phyloP scores from a whole-genome alignment of 2,113 vertebrate species.

The Excalfactoria chinensis region DNA sequence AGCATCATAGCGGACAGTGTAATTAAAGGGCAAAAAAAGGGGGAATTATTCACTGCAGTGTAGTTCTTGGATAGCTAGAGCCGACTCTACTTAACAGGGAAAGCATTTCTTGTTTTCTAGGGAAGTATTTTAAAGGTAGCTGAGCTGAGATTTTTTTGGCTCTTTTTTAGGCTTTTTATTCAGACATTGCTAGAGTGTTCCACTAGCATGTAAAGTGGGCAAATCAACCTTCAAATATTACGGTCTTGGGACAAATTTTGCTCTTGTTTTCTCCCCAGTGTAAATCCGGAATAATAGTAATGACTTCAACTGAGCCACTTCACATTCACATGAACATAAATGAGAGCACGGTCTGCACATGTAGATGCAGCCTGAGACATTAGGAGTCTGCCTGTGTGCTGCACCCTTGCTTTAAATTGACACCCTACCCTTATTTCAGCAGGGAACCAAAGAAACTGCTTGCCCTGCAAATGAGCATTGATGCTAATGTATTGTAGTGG shows the following conservation, averaged over 20 bases:
- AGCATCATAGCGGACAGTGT: conserved; percentile 26
- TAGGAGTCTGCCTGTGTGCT: neutral
- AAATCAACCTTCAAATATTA: conserved; percentile 27
- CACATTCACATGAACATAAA: conserved; percentile 41
- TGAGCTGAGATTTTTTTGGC: neutral
- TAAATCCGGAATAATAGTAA: conserved; percentile 40
- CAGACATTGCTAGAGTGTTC: conserved; percentile 26
- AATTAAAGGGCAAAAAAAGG: conserved; percentile 40
- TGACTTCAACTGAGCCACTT: conserved; percentile 40
- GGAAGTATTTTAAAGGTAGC: neutral
- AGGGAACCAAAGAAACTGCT: neutral
- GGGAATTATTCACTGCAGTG: neutral
- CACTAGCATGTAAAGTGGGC: conserved; percentile 1
- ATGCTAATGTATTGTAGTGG: conserved; percentile 10
- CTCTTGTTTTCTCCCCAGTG: conserved; percentile 36
- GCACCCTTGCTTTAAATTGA: conserved; percentile 18
- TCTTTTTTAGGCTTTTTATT: conserved; percentile 41
- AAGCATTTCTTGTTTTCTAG: conserved; percentile 31
- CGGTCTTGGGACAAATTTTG: conserved; percentile 18
- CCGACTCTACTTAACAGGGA: neutral
- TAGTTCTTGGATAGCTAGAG: conserved; percentile 28
- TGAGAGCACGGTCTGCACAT: neutral
- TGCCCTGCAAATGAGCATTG: conserved; percentile 24
- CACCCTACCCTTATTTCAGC: conserved; percentile 23
- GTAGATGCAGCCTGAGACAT: conserved; percentile 31